Base-by-base conservation (phyloP, 1,140 invertebrate genomes). In the Danaus plexippus region DNA sequence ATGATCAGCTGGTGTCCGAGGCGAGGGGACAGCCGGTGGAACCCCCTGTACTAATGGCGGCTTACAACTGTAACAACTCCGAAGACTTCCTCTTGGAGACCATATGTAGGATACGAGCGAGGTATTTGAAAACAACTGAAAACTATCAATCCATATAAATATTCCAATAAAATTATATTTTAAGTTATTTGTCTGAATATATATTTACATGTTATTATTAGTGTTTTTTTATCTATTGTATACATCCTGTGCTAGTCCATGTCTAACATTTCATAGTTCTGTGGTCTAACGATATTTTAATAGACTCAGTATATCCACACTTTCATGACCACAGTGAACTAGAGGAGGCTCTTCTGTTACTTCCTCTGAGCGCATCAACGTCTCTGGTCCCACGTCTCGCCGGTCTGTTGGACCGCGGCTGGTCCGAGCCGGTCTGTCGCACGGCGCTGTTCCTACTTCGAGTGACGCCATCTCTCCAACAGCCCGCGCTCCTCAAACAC, bases 31-130 rank as follows among this genome's bases (percentile, higher is more conserved):
- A 85, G 41, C 49, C 56, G 9, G 77, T 84, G n/a, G 75, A 77
- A 47, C 79, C 91, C 43, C 93, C 93, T 51, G 88, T 95, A 52
- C 75, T 98, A 22, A 94, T 98, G 92, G 87, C 91, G 46, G 94
- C 94, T 0, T 93, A 93, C 72, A 91, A 92, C 72, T 93, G 91
- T 9, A 87, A 87, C 52, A 93, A 90, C 48, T 89, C 92, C 0
- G 89, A 93, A 47, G 93, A 96, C 71, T 98, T 94, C 84, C 87
- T 99, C 12, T 72, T 96, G 11, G 93, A 94, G 80, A 92, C 92
- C 7, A 69, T 99, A 8, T 91, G 89, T 71, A 91, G 91, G 68
- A 93, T 98, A 67, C 92, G 93, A 56, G 86, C 92, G 2, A 94
- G 91, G 92, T 85, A 54, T 58, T 15, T 42, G 11, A 22, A 22